Conservation (phyloP, 2,888 invertebrate species). For the Lasius fuliginosus region DNA sequence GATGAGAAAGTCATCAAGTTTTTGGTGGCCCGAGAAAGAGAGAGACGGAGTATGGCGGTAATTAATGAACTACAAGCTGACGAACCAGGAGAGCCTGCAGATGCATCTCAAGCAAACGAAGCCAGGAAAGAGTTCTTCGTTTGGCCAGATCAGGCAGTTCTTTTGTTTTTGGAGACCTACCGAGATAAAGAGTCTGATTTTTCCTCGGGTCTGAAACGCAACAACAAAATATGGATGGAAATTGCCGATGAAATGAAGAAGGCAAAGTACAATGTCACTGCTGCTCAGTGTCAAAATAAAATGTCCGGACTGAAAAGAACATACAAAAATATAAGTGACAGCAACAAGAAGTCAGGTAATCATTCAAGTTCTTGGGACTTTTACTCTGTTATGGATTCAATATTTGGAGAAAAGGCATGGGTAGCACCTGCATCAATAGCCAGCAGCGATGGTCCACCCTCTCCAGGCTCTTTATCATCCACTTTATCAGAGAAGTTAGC, state of each 20-base stretch:
- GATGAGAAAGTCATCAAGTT: constrained; percentile 5
- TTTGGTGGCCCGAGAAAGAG: constrained; percentile 7
- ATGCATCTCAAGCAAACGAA: not conserved
- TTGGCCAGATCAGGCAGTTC: constrained; percentile 2
- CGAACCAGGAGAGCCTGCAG: not conserved
- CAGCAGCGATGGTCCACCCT: not conserved
- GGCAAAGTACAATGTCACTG: not conserved
- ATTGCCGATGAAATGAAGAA: constrained; percentile 5
- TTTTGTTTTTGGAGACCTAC: constrained; percentile 7
- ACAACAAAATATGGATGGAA: constrained; percentile 9
- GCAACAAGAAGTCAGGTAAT: constrained; percentile 6
- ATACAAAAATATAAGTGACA: constrained; percentile 20
- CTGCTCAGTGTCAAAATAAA: constrained; percentile 22
- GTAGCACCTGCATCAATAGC: not conserved
- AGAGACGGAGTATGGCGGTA: not conserved
- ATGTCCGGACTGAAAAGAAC: constrained; percentile 17
- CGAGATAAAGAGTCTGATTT: not conserved
- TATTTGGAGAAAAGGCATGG: constrained; percentile 33
- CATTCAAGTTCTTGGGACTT: constrained; percentile 24
- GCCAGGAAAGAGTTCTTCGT: not conserved
- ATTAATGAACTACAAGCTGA: not conserved
- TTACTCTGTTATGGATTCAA: constrained; percentile 13
- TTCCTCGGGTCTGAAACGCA: not conserved
- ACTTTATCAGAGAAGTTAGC: not conserved
- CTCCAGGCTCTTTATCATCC: not conserved